Evolutionary conservation across 2,888 invertebrate species (phyloP).

Genomic region (Sinopyrophorus schimmeli): DNA sequence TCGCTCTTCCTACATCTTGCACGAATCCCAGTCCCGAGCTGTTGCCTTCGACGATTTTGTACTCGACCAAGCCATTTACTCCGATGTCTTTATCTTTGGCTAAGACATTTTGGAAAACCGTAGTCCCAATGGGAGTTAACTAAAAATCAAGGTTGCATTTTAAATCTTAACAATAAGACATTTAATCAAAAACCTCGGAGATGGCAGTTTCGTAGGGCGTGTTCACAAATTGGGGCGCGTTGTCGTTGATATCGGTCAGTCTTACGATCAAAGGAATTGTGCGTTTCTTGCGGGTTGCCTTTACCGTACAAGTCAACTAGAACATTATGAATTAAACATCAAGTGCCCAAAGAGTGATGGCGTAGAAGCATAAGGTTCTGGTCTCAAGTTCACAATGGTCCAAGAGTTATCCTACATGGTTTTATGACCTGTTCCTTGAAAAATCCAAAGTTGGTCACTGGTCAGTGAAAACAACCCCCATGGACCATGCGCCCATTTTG

Average conservation of each 20-base stretch:
- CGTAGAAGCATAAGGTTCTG: not conserved
- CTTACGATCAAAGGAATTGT: slow-evolving; percentile 88
- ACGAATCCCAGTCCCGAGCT: slow-evolving; percentile 60
- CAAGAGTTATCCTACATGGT: too few relatives aligned
- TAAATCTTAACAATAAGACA: not conserved
- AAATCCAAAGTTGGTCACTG: too few relatives aligned
- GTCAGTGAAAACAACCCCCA: too few relatives aligned
- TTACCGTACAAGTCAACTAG: slow-evolving; percentile 82
- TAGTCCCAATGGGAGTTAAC: slow-evolving; percentile 84
- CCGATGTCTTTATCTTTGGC: slow-evolving; percentile 85
- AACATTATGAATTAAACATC: slow-evolving; percentile 42
- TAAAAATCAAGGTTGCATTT: slow-evolving; percentile 55
- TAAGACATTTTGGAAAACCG: slow-evolving; percentile 79
- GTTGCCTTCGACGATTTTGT: slow-evolving; percentile 76
- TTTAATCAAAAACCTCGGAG: slow-evolving; percentile 68
- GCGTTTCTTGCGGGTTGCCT: slow-evolving; percentile 76
- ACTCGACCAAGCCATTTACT: slow-evolving; percentile 86
- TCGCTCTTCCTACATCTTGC: slow-evolving; percentile 60
- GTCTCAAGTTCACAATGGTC: too few relatives aligned
- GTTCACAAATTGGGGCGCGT: slow-evolving; percentile 81
- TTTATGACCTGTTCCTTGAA: too few relatives aligned
- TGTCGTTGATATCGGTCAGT: slow-evolving; percentile 89
- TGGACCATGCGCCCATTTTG: too few relatives aligned
- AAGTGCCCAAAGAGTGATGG: too few relatives aligned
- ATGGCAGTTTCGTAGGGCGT: slow-evolving; percentile 83